A percentile compares a stretch with the other conserved stretches of the same genome.
These are phyloP conservation scores for Borostomias antarcticus DNA, from an alignment of 2,797 vertebrate species.

Conservation along the genomic window DNA sequence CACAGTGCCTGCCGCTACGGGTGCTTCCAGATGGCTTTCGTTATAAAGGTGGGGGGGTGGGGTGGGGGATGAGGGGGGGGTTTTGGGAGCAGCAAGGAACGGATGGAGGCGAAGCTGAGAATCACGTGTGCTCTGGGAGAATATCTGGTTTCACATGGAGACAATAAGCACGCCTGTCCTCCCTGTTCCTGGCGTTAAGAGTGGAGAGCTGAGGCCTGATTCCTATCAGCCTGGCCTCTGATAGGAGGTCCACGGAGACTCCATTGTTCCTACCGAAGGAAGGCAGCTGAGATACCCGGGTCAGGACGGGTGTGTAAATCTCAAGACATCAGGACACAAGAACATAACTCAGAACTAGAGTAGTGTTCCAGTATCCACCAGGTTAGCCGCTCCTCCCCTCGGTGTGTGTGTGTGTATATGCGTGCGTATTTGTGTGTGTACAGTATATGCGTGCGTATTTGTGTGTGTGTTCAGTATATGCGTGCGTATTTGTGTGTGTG, in stretches of 20 bases:
- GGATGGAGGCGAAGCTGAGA: conserved; percentile 18
- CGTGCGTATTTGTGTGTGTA: neutral
- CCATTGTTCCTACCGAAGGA: neutral
- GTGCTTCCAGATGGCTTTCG: conserved; percentile 80
- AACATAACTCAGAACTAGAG: neutral
- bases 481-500: neutral
- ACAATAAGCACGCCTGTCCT: conserved; percentile 50
- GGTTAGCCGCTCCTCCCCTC: neutral
- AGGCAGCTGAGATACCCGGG: conserved; percentile 1
- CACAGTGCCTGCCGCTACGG: conserved; percentile 44
- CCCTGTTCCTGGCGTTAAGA: conserved; percentile 33
- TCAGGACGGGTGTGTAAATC: neutral
- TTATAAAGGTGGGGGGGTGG: conserved; percentile 60
- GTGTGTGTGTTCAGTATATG: neutral
- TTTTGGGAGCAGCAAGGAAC: conserved; percentile 40
- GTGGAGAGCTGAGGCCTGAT: conserved; percentile 31
- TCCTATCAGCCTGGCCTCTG: conserved; percentile 24
- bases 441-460: too few species aligned
- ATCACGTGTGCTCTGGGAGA: conserved; percentile 59
- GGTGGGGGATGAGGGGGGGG: conserved; percentile 30
- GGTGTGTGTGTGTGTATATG: neutral
- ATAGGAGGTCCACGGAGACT: neutral
- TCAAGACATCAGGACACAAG: neutral
- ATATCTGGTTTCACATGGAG: conserved; percentile 59
- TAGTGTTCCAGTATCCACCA: neutral